A percentile compares a stretch with the other conserved stretches of the same genome.
Conservation (phyloP, 2,888 invertebrate genomes). For the Sarcophaga subvicina region DNA sequence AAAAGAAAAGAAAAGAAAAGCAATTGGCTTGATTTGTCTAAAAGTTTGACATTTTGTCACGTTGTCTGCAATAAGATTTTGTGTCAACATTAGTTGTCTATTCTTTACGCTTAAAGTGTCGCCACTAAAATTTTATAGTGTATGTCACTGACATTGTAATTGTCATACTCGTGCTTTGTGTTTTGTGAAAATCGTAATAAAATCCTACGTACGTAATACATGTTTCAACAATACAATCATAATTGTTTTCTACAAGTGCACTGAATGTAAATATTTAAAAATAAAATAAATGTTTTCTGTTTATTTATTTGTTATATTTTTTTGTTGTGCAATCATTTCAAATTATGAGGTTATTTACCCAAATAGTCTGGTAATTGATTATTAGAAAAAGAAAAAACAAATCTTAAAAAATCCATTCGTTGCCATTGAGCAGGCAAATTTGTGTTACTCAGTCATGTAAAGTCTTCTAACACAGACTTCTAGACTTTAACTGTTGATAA, state of each 20-base stretch:
- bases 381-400: too few relatives aligned
- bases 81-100: neutral
- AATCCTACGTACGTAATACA: neutral
- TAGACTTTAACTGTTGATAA: too few relatives aligned
- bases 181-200: neutral
- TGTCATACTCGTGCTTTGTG: neutral
- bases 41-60: conserved; percentile 26
- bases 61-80: conserved; percentile 6
- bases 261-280: neutral
- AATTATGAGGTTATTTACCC: too few relatives aligned
- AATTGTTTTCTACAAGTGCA: neutral
- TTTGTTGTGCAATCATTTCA: neutral
- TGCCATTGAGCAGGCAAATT: too few relatives aligned
- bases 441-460: too few relatives aligned
- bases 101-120: neutral
- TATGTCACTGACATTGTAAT: conserved; percentile 4
- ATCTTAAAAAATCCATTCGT: too few relatives aligned
- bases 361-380: too few relatives aligned
- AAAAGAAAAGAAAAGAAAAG: neutral
- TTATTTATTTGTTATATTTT: neutral
- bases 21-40: conserved; percentile 36
- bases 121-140: neutral
- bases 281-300: neutral
- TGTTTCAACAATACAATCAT: neutral
- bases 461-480: too few relatives aligned